Evolutionary conservation across 2,797 vertebrate genomes (phyloP).

Genomic region (Oreortyx pictus): DNA sequence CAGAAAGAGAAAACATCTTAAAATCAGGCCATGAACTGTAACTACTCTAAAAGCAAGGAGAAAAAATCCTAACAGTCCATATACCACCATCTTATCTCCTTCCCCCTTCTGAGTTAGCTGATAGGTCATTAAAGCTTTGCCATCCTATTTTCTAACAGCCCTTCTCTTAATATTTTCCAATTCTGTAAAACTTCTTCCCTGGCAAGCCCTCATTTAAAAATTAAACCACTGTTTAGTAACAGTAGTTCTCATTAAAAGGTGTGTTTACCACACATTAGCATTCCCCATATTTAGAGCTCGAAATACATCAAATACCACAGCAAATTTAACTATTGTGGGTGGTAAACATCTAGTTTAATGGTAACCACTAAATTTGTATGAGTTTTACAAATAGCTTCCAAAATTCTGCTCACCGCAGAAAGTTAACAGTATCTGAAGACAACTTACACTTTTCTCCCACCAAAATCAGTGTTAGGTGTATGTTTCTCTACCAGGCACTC

Average conservation of each 20-base stretch:
- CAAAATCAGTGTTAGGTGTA: neutral
- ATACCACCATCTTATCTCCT: neutral
- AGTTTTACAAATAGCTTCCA: conserved; percentile 34
- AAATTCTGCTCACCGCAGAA: neutral
- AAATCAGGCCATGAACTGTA: neutral
- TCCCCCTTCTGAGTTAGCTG: neutral
- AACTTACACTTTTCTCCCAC: neutral
- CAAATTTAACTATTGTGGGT: conserved; percentile 16
- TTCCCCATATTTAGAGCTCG: conserved; percentile 23
- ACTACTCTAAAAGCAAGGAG: neutral
- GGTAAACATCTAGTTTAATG: conserved; percentile 50
- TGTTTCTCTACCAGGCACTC: neutral
- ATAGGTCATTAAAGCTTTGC: neutral
- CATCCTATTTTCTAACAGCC: neutral
- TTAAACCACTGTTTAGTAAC: conserved; percentile 20
- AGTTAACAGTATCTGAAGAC: neutral
- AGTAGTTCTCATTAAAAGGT: conserved; percentile 53
- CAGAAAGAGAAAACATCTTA: neutral
- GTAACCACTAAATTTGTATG: neutral
- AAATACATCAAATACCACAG: conserved; percentile 10
- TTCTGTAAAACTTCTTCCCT: neutral
- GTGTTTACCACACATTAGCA: conserved; percentile 27
- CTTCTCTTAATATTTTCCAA: neutral
- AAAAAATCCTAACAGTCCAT: neutral
- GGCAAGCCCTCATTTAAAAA: conserved; percentile 33